phyloP scores from a whole-genome alignment of 37 sponge, comb jelly and placozoan genomes.

The Geodia barretti region DNA sequence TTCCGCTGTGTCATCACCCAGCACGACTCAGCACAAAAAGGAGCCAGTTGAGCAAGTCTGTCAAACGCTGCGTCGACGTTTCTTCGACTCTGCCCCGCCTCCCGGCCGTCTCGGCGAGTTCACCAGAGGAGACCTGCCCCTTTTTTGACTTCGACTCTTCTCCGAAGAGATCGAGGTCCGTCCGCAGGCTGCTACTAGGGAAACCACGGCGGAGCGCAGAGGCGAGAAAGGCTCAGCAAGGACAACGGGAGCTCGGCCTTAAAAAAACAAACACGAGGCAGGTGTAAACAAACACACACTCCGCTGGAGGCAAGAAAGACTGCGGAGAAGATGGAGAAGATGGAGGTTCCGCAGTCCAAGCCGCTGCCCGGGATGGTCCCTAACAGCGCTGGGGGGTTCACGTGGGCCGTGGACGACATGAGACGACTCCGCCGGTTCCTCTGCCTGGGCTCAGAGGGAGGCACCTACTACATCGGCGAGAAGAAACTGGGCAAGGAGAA shows the following conservation, averaged over 20 bases:
- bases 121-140: too few species aligned
- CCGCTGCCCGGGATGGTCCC: constrained; percentile 64
- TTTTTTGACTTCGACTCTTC: not conserved
- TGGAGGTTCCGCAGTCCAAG: constrained; percentile 34
- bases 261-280: too few species aligned
- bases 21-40: not conserved
- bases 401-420: constrained; percentile 58
- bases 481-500: constrained; percentile 74
- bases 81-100: not conserved
- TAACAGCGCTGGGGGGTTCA: constrained; percentile 71
- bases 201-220: not conserved
- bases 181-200: not conserved
- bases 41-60: not conserved
- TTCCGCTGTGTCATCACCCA: too few species aligned
- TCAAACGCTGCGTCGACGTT: too few species aligned
- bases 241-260: too few species aligned
- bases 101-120: not conserved
- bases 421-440: constrained; percentile 65
- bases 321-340: not conserved
- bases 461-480: constrained; percentile 76
- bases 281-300: too few species aligned
- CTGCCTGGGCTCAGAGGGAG: constrained; percentile 77
- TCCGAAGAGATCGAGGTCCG: not conserved
- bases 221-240: too few species aligned
- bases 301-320: too few species aligned